Evolutionary conservation across 1,140 invertebrate species (phyloP).

Genomic region (Trinorchestia longiramus): DNA sequence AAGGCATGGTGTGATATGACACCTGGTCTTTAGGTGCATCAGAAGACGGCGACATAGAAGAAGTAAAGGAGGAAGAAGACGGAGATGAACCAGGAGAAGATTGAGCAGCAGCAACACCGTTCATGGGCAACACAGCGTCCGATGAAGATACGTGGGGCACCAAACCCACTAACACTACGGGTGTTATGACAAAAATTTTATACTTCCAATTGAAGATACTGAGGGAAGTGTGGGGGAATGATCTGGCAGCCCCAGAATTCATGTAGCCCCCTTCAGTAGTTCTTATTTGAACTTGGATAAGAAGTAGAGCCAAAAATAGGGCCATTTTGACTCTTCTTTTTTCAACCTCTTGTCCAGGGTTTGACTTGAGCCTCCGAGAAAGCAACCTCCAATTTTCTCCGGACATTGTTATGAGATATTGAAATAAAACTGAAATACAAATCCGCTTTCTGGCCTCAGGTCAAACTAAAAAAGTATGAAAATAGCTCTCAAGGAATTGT

Average conservation of each 20-base stretch:
- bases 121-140: neutral
- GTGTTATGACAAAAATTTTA: slow-evolving; percentile 43
- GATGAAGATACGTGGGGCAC: neutral
- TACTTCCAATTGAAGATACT: slow-evolving; percentile 25
- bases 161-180: slow-evolving; percentile 28
- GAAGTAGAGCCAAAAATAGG: slow-evolving; percentile 14
- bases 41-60: neutral
- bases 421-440: neutral
- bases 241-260: slow-evolving; percentile 5
- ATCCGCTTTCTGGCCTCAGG: neutral
- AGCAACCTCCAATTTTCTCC: neutral
- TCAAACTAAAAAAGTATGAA: slow-evolving; percentile 29
- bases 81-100: slow-evolving; percentile 27
- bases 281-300: slow-evolving; percentile 44
- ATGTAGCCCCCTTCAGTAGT: slow-evolving; percentile 38
- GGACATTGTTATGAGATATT: neutral
- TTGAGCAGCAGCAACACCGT: slow-evolving; percentile 22
- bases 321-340: slow-evolving; percentile 17
- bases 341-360: neutral
- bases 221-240: neutral
- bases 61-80: neutral
- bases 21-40: neutral
- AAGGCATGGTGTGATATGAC: slow-evolving; percentile 16
- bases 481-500: neutral
- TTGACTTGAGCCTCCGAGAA: neutral